A percentile compares a stretch with the other conserved stretches of the same genome.
These are phyloP conservation scores for Acrocephalus arundinaceus DNA, from an alignment of 2,113 vertebrate species.

Conservation along the genomic window DNA sequence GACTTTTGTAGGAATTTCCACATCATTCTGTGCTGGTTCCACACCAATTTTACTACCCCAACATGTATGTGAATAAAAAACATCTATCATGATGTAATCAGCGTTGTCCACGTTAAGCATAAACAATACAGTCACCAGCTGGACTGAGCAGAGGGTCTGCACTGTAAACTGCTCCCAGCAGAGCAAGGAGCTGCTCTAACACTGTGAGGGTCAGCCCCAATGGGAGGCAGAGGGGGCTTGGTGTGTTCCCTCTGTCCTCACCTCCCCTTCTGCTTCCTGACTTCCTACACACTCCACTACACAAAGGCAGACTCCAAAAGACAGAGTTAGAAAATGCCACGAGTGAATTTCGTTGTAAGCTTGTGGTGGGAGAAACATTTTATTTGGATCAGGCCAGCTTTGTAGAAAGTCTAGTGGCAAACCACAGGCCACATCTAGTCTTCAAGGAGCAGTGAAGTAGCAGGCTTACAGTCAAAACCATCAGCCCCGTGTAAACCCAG, in stretches of 20 bases:
- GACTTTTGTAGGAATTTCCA: conserved; percentile 51
- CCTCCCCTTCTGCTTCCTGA: not conserved
- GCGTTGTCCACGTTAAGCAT: not conserved
- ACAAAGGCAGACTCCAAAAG: not conserved
- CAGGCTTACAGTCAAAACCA: not conserved
- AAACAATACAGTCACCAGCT: not conserved
- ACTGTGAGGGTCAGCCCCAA: not conserved
- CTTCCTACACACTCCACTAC: not conserved
- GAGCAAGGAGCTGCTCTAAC: not conserved
- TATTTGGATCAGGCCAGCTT: not conserved
- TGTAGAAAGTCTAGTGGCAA: conserved; percentile 4
- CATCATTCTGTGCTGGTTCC: conserved; percentile 11
- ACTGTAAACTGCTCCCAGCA: not conserved
- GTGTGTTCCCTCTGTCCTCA: not conserved
- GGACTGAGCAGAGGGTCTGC: not conserved
- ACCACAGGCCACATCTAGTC: conserved; percentile 39
- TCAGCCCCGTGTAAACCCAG: not conserved
- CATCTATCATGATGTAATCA: conserved; percentile 4
- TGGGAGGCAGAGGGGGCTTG: not conserved
- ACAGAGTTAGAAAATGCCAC: not conserved
- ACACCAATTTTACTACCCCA: not conserved
- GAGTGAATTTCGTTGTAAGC: not conserved
- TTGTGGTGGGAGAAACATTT: not conserved
- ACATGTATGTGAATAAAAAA: not conserved
- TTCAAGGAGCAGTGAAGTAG: conserved; percentile 3